Evolutionary conservation across 2,797 vertebrate species (phyloP), one percentile per base, ranked within the genome.

Genomic region (Gymnoscopelus microlampas): DNA sequence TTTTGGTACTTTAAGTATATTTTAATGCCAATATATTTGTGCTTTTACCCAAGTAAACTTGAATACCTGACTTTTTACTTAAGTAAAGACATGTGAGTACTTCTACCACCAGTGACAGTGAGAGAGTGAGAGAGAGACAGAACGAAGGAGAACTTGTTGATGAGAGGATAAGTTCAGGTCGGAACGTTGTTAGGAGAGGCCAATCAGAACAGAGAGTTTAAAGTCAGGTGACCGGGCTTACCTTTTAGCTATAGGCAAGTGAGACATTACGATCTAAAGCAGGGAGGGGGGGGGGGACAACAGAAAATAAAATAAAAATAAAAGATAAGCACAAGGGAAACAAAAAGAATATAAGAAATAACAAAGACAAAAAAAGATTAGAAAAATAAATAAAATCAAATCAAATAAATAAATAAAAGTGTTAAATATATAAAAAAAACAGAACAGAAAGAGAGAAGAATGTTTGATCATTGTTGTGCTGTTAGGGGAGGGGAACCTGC

Each of bases 221-320:
- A 35, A 81, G 76, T 89, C 84, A 88, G 60, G 90, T 94, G 94
- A 95, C 93, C 87, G 88, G 94, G 93, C 97, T 98, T 98, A 98
- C 97, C 97, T 98, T 91, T 97, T 95, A 96, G 95, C 96, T 95
- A 97, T 96, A 97, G 94, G 96, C 95, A 96, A 98, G 95, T 96
- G 96, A 96, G 93, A 96, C 96, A 98, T 95, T 97, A 98, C 95
- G 96, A 98, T 99, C 98, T 99, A 97, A 96, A 97, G 94, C 94
- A 92, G 90, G 76, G 62, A 70, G 60, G 50, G 51, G 5, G 62
- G 53, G 54, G 68, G 73, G 56, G 44, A 93, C 91, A 73, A 94
- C 92, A 93, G 94, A 94, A 91, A 68, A 50, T 50, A 53, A 11
- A 60, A 56, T 64, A 12, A 62, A 82, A 74, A 73, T 63, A 71